phyloP scores from a whole-genome alignment of 2,888 invertebrate genomes.

The Argyresthia goedartella region DNA sequence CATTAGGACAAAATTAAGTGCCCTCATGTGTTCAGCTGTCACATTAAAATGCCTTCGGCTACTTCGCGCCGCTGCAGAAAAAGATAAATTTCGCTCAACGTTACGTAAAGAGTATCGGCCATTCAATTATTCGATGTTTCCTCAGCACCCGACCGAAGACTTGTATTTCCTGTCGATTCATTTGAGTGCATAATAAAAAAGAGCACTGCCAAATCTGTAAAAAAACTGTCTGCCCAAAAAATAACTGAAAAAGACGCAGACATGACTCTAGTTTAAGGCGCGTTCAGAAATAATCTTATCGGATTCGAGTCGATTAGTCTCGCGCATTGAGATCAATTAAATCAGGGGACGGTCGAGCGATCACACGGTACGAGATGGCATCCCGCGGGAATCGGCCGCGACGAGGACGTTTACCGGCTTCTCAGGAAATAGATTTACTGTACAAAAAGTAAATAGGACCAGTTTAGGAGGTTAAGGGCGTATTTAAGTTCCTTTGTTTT shows the following conservation, averaged over 20 bases:
- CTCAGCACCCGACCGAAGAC: slow-evolving; percentile 13
- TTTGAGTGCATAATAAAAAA: no score
- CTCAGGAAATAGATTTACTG: no score
- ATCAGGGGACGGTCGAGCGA: slow-evolving; percentile 35
- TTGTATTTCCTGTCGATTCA: slow-evolving; percentile 4
- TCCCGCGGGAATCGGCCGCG: slow-evolving; percentile 43
- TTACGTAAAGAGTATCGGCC: slow-evolving; percentile 16
- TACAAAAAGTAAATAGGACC: no score
- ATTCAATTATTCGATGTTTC: slow-evolving; percentile 54
- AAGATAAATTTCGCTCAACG: slow-evolving; percentile 35
- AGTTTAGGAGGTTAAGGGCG: no score
- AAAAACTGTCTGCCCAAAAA: no score
- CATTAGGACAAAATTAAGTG: slow-evolving; percentile 70
- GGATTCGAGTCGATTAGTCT: slow-evolving; percentile 57
- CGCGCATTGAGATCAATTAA: slow-evolving; percentile 66
- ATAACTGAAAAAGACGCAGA: not conserved
- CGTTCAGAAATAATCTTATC: slow-evolving; percentile 19
- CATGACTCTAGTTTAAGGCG: not conserved
- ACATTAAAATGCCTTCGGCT: slow-evolving; percentile 64
- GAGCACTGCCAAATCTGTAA: no score
- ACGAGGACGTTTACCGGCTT: no score
- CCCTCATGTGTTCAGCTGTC: slow-evolving; percentile 62
- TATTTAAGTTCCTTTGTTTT: no score
- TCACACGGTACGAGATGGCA: slow-evolving; percentile 51
- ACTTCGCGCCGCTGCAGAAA: slow-evolving; percentile 40